A percentile compares a stretch with the other conserved stretches of the same genome.
Evolutionary conservation across 2,888 invertebrate genomes (phyloP).

Genomic region (Hypsopygia costalis): DNA sequence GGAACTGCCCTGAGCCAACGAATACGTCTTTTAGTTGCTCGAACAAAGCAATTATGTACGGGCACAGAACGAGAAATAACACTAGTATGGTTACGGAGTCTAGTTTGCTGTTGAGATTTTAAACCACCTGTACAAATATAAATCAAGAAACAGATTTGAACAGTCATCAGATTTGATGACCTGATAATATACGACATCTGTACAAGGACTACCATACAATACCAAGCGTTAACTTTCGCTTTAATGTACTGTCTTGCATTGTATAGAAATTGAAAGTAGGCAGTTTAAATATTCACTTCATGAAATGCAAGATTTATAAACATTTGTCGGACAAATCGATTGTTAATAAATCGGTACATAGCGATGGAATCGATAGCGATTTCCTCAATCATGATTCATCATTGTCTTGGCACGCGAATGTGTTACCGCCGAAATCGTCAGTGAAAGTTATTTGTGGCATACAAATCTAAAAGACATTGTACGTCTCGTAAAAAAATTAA

Average conservation of each 20-base stretch:
- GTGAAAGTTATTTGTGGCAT: neutral
- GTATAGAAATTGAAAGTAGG: constrained; percentile 2
- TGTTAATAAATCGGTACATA: neutral
- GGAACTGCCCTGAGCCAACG: too few relatives aligned
- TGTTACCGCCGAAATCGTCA: neutral
- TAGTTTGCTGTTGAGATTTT: too few relatives aligned
- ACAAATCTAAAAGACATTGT: neutral
- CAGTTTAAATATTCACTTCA: neutral
- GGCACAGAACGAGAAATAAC: too few relatives aligned
- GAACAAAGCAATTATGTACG: too few relatives aligned
- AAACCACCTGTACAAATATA: too few relatives aligned
- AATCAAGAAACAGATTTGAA: too few relatives aligned
- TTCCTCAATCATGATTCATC: constrained; percentile 3
- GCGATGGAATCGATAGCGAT: neutral
- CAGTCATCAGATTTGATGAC: too few relatives aligned
- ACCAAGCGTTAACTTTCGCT: neutral
- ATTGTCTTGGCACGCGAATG: neutral
- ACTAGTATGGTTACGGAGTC: too few relatives aligned
- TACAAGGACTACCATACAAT: too few relatives aligned
- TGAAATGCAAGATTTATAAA: neutral
- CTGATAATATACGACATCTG: too few relatives aligned
- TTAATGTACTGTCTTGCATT: neutral
- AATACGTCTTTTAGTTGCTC: too few relatives aligned
- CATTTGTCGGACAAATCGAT: neutral
- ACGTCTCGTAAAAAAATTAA: neutral